A percentile compares a stretch with the other conserved stretches of the same genome.
Evolutionary conservation across 2,113 vertebrate species (phyloP).

Genomic region (Aleadryas rufinucha): DNA sequence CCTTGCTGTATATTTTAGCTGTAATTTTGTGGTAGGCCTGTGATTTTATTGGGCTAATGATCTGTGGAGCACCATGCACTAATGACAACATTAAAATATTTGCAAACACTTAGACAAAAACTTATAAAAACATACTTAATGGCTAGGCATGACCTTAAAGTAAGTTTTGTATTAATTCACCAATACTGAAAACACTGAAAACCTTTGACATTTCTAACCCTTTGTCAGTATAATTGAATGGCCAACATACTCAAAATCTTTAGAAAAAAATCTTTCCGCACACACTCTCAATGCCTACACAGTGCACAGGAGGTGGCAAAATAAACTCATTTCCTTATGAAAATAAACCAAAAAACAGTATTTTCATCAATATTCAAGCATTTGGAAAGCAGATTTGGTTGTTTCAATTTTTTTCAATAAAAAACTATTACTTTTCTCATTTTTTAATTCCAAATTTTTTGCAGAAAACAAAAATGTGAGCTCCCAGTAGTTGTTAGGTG

Average conservation of each 20-base stretch:
- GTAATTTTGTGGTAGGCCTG: not conserved
- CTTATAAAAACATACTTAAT: not conserved
- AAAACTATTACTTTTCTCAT: not conserved
- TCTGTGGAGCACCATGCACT: not conserved
- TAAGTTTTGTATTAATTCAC: not conserved
- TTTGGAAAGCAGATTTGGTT: not conserved
- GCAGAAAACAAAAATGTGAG: not conserved
- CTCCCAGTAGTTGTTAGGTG: not conserved
- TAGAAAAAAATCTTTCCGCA: not conserved
- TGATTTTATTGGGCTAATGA: not conserved
- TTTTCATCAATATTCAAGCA: not conserved
- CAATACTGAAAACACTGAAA: not conserved
- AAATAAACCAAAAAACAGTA: not conserved
- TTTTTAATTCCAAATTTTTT: not conserved
- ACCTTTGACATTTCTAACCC: not conserved
- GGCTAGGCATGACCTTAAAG: not conserved
- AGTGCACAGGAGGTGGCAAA: not conserved
- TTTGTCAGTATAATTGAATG: not conserved
- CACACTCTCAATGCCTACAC: fast-evolving
- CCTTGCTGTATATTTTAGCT: not conserved
- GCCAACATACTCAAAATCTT: not conserved
- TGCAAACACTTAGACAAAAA: not conserved
- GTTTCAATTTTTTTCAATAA: fast-evolving
- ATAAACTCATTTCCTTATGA: not conserved
- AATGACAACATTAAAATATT: not conserved